phyloP scores from a whole-genome alignment of 92 coral and sea anemone species.

The Heliopora coerulea region DNA sequence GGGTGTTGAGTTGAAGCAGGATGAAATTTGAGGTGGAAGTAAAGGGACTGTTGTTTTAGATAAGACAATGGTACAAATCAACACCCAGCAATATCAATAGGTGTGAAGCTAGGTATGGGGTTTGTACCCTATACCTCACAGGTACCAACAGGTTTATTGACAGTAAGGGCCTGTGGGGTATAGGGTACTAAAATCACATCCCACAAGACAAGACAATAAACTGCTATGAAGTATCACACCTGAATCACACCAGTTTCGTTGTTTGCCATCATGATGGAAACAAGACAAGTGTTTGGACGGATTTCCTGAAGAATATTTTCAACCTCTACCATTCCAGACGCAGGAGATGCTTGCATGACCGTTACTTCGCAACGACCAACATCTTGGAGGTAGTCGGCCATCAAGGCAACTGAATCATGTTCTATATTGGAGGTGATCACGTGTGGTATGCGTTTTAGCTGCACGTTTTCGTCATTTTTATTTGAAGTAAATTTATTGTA shows the following conservation, averaged over 20 bases:
- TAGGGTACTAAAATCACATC: too few species aligned
- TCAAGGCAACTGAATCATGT: slow-evolving; percentile 82
- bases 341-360: slow-evolving; percentile 64
- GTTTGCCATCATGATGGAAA: slow-evolving; percentile 92
- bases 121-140: too few species aligned
- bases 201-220: too few species aligned
- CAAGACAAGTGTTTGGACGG: slow-evolving; percentile 81
- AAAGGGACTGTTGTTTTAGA: too few species aligned
- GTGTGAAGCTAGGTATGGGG: too few species aligned
- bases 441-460: slow-evolving; percentile 58
- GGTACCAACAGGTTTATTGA: too few species aligned
- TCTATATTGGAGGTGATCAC: slow-evolving; percentile 85
- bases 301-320: slow-evolving; percentile 62
- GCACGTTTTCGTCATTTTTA: slow-evolving; percentile 5
- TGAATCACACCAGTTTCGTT: slow-evolving; percentile 97
- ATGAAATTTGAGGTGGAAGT: too few species aligned
- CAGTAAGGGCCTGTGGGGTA: too few species aligned
- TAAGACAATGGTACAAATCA: too few species aligned
- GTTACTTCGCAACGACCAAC: slow-evolving; percentile 60
- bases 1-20: too few species aligned
- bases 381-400: slow-evolving; percentile 54
- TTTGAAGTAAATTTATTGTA: slow-evolving; percentile 43
- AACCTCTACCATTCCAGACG: slow-evolving; percentile 86
- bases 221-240: slow-evolving; percentile 62
- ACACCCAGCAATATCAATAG: too few species aligned